Conservation (phyloP, 2,113 vertebrate species). For the Xiphorhynchus elegans region DNA sequence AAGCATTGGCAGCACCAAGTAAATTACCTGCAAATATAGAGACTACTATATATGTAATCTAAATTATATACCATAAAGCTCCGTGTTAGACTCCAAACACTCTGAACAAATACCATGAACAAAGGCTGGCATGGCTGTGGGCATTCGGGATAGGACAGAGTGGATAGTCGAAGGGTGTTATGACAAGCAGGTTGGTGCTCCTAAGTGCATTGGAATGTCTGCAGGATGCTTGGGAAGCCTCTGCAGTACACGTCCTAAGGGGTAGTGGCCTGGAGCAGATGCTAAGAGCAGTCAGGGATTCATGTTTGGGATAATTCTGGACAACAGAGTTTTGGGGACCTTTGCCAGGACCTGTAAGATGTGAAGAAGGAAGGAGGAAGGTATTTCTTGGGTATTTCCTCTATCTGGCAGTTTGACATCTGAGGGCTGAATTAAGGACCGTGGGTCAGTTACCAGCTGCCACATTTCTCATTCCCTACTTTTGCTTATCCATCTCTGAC, state of each 20-base stretch:
- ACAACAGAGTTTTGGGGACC: neutral
- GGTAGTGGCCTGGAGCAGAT: neutral
- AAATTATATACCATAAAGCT: neutral
- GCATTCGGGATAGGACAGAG: neutral
- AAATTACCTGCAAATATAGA: neutral
- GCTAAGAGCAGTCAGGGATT: neutral
- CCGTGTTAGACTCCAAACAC: neutral
- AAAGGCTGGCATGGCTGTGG: neutral
- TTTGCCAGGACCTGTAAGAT: neutral
- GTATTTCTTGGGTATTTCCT: neutral
- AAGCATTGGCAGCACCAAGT: neutral
- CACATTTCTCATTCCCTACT: neutral
- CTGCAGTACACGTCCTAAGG: accelerated
- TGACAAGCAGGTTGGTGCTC: neutral
- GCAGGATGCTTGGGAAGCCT: neutral
- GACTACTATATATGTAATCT: neutral
- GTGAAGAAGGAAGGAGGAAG: neutral
- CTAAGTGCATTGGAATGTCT: neutral
- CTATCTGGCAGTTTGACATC: neutral
- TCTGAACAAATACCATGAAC: neutral
- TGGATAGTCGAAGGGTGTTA: neutral
- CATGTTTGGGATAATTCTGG: neutral
- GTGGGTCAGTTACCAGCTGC: neutral
- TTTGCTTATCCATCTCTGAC: neutral
- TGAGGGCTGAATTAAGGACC: neutral